Evolutionary conservation across 2,113 vertebrate species (phyloP), one percentile per base, ranked within the genome.

Genomic region (Ammodytes dubius): DNA sequence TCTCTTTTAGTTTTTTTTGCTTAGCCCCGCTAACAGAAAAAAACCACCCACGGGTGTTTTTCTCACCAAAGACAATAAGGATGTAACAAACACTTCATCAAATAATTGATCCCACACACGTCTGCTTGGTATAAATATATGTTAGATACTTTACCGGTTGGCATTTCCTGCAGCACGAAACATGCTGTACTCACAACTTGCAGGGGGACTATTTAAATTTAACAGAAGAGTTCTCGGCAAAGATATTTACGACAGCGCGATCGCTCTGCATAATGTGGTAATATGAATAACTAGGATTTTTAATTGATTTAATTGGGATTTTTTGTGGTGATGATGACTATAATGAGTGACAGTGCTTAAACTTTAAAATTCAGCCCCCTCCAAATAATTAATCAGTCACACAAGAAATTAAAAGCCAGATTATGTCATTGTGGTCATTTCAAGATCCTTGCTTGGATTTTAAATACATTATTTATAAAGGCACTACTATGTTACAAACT

Each of bases 101-200:
- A 67, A 5, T 39, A 63, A 88, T 60, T 80, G 74, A 83, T 86
- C 27, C 27, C 57, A 72, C 53, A 37, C 71, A 13, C 40, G 40
- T 58, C 81, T 35, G 39, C 47, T n/a, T 84, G 68, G 43, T 77
- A 52, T 68, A 79, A 84, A 80, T 69, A 78, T 74, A n/a, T 58
- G 61, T 72, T 58, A 74, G 57, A 39, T 60, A 73, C 77, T 61
- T 58, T 13, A 35, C 27, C 27, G 27, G 42, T 53, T 43, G 15
- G 39, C 74, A 27, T 27, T 27, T 27, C 27, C 27, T 27, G 27
- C 27, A 27, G 27, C 27, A 27, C 27, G 27, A 27, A 27, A 27
- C 27, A 1, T n/a, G n/a, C n/a, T n/a, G n/a, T 27, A 27, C 13
- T 17, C 7, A 53, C 3, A 37, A 6, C 27, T 6, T 67, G 15